A percentile compares a stretch with the other conserved stretches of the same genome.
These are phyloP conservation scores for Eremobia ochroleuca DNA, from an alignment of 2,888 invertebrate genomes.

Conservation along the genomic window DNA sequence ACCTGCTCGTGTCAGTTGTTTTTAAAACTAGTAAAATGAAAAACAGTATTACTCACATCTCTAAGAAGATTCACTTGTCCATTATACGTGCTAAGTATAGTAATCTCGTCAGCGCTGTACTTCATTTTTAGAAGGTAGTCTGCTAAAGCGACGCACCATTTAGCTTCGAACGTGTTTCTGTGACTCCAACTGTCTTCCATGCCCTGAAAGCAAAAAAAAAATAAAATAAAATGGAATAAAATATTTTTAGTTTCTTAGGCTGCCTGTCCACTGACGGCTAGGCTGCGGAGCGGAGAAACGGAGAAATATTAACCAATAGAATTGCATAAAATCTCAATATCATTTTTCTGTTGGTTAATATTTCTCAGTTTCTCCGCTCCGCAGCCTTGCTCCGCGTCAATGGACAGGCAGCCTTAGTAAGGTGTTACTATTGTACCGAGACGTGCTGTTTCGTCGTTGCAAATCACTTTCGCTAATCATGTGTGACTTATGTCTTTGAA, in stretches of 20 bases:
- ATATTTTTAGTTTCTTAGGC: too few species aligned
- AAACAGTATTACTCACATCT: slow-evolving; percentile 78
- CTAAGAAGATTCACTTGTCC: slow-evolving; percentile 92
- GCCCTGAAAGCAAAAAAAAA: slow-evolving; percentile 73
- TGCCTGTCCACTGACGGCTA: too few species aligned
- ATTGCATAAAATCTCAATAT: too few species aligned
- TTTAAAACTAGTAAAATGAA: not conserved
- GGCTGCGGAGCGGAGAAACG: too few species aligned
- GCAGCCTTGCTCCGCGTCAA: too few species aligned
- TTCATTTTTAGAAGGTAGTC: slow-evolving; percentile 92
- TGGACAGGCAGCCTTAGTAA: too few species aligned
- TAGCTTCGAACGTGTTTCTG: slow-evolving; percentile 92
- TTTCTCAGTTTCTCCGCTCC: too few species aligned
- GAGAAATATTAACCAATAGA: too few species aligned
- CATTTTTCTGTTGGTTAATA: too few species aligned
- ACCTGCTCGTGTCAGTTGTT: not conserved
- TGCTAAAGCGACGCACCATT: slow-evolving; percentile 92
- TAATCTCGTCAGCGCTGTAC: slow-evolving; percentile 92
- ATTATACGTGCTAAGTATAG: slow-evolving; percentile 93
- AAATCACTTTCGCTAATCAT: not conserved
- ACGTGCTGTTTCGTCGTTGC: not conserved
- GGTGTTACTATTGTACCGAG: not conserved
- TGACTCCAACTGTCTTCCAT: slow-evolving; percentile 91
- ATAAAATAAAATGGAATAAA: too few species aligned
- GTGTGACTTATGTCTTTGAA: not conserved